Base-by-base conservation (phyloP, 2,113 vertebrate genomes). In the Anhinga rufa region DNA sequence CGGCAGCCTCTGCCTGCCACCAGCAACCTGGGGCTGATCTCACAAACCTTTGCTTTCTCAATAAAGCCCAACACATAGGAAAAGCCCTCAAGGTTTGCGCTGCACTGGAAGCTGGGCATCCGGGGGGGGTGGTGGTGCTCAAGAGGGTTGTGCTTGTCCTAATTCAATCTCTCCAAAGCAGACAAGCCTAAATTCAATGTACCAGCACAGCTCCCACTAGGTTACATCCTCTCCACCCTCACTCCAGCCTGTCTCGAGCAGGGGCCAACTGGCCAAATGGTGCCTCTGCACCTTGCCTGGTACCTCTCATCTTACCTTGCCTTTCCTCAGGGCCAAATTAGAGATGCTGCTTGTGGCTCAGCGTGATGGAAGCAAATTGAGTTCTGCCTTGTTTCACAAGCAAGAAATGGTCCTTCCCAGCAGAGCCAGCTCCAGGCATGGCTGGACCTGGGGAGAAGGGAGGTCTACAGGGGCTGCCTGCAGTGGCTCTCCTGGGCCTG, bases 41-140 rank as follows among this genome's bases (percentile, higher is more conserved):
- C n/a, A 61, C 74, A 86, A 80, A 25, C 16, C 14, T 51, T 12
- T 48, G 32, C 20, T 76, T 75, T 51, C 74, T 87, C 70, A 91
- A 82, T 93, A 90, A 90, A 97, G 26, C n/a, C 48, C 49, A 5
- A 6, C 25, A 54, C 5, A 3, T 2, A 69, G 70, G 62, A 88
- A 57, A 88, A 94, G 4, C 40, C 77, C 62, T 49, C 11, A 1
- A 58, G 61, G 57, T 82, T 61, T 93, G 75, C 3, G 10, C 74
- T 90, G 48, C 19, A 2, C 57, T 60, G 64, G 34, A 80, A 91
- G 26, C 28, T 0, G 14, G 40, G 44, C 4, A 1, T 26, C 38
- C 1, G 0, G 55, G 48, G 55, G 32, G 38, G 29, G 55, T 0
- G 0, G 55, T 26, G 68, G 15, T 48, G 61, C 25, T 75, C 2